Conservation (phyloP, 1,140 invertebrate genomes). For the Magallana ariakensis region DNA sequence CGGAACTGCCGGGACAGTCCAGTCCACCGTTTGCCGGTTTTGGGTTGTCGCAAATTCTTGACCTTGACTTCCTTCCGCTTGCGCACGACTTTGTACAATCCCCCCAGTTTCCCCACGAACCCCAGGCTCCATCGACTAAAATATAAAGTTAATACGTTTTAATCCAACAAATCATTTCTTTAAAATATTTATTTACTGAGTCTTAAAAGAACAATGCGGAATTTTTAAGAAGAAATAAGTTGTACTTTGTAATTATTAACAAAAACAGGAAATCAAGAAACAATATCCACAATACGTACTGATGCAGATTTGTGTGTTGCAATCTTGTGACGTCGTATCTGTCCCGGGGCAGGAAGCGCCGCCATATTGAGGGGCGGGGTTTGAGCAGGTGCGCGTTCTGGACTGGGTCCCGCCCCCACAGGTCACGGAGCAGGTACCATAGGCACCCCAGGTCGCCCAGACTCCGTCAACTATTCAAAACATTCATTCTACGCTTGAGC, state of each 20-base stretch:
- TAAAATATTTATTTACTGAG: too few relatives aligned
- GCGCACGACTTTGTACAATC: conserved; percentile 44
- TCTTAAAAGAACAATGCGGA: too few relatives aligned
- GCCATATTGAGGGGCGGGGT: conserved; percentile 17
- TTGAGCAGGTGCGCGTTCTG: conserved; percentile 25
- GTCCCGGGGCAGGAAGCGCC: conserved; percentile 52
- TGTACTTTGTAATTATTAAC: too few relatives aligned
- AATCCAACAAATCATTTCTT: too few relatives aligned
- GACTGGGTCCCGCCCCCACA: conserved; percentile 7
- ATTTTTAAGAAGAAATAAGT: too few relatives aligned
- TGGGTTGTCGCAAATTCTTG: conserved; percentile 38
- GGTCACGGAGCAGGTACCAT: background rate
- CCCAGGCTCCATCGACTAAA: conserved; percentile 47
- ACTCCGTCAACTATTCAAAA: conserved; percentile 43
- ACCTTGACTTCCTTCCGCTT: background rate
- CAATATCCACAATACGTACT: background rate
- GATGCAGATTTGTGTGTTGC: conserved; percentile 12
- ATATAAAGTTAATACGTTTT: too few relatives aligned
- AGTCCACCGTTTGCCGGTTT: conserved; percentile 39
- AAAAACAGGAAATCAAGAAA: background rate
- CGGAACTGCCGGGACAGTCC: conserved; percentile 24
- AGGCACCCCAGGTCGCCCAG: conserved; percentile 37
- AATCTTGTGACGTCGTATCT: background rate
- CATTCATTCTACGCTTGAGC: background rate
- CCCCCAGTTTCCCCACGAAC: conserved; percentile 33